A percentile compares a stretch with the other conserved stretches of the same genome.
Conservation (phyloP, 2,888 invertebrate species). For the Ethmia dodecea region DNA sequence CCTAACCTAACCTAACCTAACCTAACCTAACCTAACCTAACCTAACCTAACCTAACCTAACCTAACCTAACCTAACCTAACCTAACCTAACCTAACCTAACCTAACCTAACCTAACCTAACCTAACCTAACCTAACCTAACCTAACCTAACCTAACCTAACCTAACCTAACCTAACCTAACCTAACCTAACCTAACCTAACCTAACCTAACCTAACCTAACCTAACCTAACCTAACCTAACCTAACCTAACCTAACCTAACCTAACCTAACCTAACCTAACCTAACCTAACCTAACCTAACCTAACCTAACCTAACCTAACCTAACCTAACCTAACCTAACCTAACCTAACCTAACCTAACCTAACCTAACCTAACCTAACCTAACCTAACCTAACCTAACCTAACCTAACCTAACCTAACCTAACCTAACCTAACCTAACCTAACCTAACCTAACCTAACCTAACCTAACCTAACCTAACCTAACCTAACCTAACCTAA, state of each 20-base stretch:
- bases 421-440: conserved; percentile 13
- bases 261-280: conserved; percentile 10
- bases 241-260: conserved; percentile 12
- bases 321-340: conserved; percentile 9
- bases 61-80: conserved; percentile 11
- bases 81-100: conserved; percentile 11
- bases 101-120: conserved; percentile 11
- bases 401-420: conserved; percentile 14
- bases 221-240: conserved; percentile 14
- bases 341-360: conserved; percentile 9
- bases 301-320: conserved; percentile 9
- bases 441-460: conserved; percentile 8
- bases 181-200: conserved; percentile 9
- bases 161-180: conserved; percentile 9
- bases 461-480: conserved; percentile 1
- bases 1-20: conserved; percentile 12
- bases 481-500: conserved; percentile 11
- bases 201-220: conserved; percentile 9
- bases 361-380: conserved; percentile 12
- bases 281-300: conserved; percentile 9
- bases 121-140: conserved; percentile 9
- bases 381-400: conserved; percentile 14
- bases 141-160: conserved; percentile 9
- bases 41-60: conserved; percentile 2
- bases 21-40: conserved; percentile 12